Percentiles rank a stretch among this genome's conserved stretches.
Evolutionary conservation across 2,797 vertebrate species (phyloP).

Genomic region (Chiroxiphia lanceolata): DNA sequence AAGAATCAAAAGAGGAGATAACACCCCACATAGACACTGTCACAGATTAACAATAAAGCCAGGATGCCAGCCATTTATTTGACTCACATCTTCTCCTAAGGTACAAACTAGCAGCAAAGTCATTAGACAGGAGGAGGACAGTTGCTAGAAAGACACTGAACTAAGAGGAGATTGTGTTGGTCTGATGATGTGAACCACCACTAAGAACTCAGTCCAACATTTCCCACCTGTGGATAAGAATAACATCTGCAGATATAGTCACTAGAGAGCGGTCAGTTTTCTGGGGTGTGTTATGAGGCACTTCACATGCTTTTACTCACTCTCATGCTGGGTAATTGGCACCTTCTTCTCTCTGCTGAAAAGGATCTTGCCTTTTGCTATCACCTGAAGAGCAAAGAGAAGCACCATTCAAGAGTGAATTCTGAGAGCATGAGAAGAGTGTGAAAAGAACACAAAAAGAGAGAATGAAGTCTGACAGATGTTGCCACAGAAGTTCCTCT

Average conservation of each 20-base stretch:
- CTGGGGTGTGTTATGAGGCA: neutral
- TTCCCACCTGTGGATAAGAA: neutral
- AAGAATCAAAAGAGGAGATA: neutral
- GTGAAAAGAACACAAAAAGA: neutral
- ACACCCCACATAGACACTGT: neutral
- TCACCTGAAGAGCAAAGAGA: slow-evolving; percentile 43
- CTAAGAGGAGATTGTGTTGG: neutral
- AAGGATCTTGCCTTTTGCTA: slow-evolving; percentile 55
- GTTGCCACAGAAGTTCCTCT: neutral
- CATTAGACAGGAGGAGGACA: neutral
- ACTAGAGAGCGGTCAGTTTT: neutral
- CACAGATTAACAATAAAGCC: neutral
- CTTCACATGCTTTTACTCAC: slow-evolving; percentile 38
- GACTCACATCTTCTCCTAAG: neutral
- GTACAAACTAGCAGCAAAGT: neutral
- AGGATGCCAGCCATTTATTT: neutral
- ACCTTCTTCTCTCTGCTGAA: slow-evolving; percentile 46
- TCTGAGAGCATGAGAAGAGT: neutral
- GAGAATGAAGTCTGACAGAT: neutral
- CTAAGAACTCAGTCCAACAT: neutral
- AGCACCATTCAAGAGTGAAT: neutral
- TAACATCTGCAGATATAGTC: neutral
- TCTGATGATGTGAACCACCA: neutral
- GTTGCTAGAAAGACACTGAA: neutral
- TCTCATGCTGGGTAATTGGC: neutral